Evolutionary conservation across 2,888 invertebrate species (phyloP), one percentile per base, ranked within the genome.

Genomic region (Athalia rosae): DNA sequence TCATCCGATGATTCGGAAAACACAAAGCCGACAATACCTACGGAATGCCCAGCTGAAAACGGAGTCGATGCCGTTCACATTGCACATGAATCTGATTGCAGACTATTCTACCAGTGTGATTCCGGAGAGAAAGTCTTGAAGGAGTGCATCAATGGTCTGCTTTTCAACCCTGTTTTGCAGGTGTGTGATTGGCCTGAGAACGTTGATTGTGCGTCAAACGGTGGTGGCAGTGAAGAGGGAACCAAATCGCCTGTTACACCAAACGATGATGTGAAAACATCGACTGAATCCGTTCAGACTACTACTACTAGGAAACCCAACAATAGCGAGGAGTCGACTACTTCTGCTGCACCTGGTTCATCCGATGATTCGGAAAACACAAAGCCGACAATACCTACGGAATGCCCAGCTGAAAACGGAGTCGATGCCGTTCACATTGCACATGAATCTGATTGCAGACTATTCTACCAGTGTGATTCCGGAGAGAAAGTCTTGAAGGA

Each of bases 131-230:
- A 82, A 58, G 59, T 78, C 4, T 2, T 73, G 0, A 61, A 28
- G 50, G 13, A 77, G 13, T 86, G 86, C 71, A 81, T 83, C 41
- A 3, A 56, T 1, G 77, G 77, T 28, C 50, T 82, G 4, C 15
- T 80, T 9, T 87, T 79, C 61, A 86, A 85, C 73, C 77, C 81
- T 0, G 0, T 76, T 3, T 3, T 78, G 2, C 69, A 82, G 78
- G 81, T 84, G 4, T 88, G 88, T 13, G 85, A 85, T 56, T 81
- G 78, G 78, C 76, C 79, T 15, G 56, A 59, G 6, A 41, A 56
- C 8, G 80, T 79, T 7, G 76, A 67, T 4, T 79, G 79, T 43
- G 9, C 13, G 5, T 13, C 8, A 8, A 13, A 7, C 66, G 66
- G 11, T 41, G 9, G 9, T 47, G 63, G 4, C 53, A 0, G 0